Percentiles rank a stretch among this genome's conserved stretches.
phyloP scores from a whole-genome alignment of 1,140 invertebrate genomes.

The Choristoneura fumiferana region DNA sequence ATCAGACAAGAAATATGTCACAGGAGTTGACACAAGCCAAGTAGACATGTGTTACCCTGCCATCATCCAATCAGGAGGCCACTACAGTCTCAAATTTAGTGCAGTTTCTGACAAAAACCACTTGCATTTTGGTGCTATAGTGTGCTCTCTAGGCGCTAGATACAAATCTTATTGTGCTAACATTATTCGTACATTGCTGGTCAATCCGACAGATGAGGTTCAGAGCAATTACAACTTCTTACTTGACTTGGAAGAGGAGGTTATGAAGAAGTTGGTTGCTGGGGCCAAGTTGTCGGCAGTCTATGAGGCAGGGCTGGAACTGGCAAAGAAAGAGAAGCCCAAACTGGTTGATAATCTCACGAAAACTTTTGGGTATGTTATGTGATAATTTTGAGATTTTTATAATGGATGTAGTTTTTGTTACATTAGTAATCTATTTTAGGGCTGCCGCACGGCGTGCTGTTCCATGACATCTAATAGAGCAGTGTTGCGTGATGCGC shows the following conservation, averaged over 20 bases:
- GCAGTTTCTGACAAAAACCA: constrained; percentile 95
- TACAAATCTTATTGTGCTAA: constrained; percentile 99
- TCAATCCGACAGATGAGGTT: constrained; percentile 92
- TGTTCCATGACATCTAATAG: too few species aligned
- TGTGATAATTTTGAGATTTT: constrained; percentile 45
- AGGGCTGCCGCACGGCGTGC: too few species aligned
- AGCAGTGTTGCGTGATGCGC: too few species aligned
- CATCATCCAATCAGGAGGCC: constrained; percentile 98
- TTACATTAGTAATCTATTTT: too few species aligned
- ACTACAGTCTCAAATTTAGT: constrained; percentile 98
- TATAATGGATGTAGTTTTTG: too few species aligned
- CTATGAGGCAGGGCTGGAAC: constrained; percentile 90
- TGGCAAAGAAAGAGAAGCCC: constrained; percentile 93
- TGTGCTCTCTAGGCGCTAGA: constrained; percentile 95
- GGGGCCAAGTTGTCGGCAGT: constrained; percentile 93
- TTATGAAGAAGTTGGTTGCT: constrained; percentile 90
- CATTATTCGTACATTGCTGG: constrained; percentile 97
- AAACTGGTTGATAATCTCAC: constrained; percentile 94
- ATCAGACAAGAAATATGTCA: constrained; percentile 96
- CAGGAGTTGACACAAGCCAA: constrained; percentile 90
- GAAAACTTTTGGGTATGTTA: constrained; percentile 90
- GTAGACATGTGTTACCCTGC: constrained; percentile 99
- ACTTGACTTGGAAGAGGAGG: constrained; percentile 93
- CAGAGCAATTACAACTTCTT: constrained; percentile 97
- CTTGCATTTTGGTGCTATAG: constrained; percentile 97